Conservation (phyloP, 1,140 invertebrate genomes). For the Mizuhopecten yessoensis region DNA sequence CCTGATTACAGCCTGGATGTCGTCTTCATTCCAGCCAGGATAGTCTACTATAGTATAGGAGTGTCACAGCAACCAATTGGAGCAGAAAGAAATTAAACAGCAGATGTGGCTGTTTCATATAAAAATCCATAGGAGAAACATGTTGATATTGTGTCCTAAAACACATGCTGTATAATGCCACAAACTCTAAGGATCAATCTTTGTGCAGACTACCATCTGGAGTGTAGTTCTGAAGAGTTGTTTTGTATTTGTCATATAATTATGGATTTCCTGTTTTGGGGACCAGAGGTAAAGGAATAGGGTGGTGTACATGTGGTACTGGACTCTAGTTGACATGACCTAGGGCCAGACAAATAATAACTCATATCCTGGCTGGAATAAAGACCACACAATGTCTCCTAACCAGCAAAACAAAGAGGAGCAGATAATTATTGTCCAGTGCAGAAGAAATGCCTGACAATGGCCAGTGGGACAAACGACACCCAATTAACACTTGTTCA, state of each 20-base stretch:
- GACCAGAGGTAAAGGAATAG: neutral
- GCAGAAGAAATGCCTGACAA: neutral
- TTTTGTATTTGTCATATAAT: neutral
- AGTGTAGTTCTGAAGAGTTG: neutral
- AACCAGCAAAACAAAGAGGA: neutral
- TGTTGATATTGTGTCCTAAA: slow-evolving; percentile 7
- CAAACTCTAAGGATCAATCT: neutral
- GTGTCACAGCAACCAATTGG: neutral
- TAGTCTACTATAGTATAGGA: no score
- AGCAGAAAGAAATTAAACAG: neutral
- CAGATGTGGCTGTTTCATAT: neutral
- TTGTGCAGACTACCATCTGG: neutral
- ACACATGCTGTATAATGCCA: neutral
- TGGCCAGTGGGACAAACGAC: neutral
- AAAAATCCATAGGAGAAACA: neutral
- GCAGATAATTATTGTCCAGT: slow-evolving; percentile 32
- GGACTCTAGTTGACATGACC: neutral
- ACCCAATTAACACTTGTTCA: neutral
- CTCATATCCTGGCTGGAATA: no score
- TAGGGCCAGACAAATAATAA: neutral
- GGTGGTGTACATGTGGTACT: neutral
- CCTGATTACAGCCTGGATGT: neutral
- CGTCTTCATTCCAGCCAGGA: no score
- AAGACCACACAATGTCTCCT: no score
- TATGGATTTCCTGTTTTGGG: neutral